Evolutionary conservation across 2,797 vertebrate genomes (phyloP).

Genomic region (Myripristis murdjan): DNA sequence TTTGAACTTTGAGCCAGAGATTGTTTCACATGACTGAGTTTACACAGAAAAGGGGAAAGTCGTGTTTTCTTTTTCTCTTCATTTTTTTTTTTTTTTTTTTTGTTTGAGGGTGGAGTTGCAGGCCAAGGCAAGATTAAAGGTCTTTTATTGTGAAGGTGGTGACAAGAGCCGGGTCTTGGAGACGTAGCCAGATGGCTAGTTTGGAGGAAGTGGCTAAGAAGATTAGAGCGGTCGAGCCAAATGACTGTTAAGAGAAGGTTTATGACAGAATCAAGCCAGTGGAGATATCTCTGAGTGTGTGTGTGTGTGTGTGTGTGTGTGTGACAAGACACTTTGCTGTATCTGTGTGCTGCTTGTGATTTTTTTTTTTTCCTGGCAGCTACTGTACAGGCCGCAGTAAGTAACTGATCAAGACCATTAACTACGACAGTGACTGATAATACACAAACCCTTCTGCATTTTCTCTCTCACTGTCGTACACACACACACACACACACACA

Average conservation of each 20-base stretch:
- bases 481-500: constrained; percentile 33
- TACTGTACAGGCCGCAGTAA: constrained; percentile 34
- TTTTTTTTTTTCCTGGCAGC: constrained; percentile 64
- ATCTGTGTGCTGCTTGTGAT: constrained; percentile 16
- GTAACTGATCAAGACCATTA: constrained; percentile 56
- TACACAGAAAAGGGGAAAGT: constrained; percentile 51
- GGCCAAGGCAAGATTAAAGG: constrained; percentile 58
- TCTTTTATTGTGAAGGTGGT: constrained; percentile 60
- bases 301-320: constrained; percentile 29
- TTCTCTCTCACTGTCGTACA: constrained; percentile 16
- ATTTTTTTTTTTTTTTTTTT: too few species aligned
- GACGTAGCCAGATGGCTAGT: constrained; percentile 48
- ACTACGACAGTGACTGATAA: constrained; percentile 51
- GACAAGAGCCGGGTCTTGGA: constrained; percentile 58
- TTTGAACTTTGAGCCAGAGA: constrained; percentile 41
- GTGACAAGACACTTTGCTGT: too few species aligned
- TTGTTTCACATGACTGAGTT: constrained; percentile 62
- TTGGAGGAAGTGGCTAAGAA: constrained; percentile 41
- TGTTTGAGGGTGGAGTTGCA: constrained; percentile 22
- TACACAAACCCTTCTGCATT: constrained; percentile 29
- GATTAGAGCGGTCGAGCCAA: constrained; percentile 43
- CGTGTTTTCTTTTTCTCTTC: constrained; percentile 12
- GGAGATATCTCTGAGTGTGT: constrained; percentile 29
- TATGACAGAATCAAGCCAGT: constrained; percentile 18
- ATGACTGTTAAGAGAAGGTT: constrained; percentile 39